Conservation (phyloP, 2,113 vertebrate species). For the Psettodes erumei region DNA sequence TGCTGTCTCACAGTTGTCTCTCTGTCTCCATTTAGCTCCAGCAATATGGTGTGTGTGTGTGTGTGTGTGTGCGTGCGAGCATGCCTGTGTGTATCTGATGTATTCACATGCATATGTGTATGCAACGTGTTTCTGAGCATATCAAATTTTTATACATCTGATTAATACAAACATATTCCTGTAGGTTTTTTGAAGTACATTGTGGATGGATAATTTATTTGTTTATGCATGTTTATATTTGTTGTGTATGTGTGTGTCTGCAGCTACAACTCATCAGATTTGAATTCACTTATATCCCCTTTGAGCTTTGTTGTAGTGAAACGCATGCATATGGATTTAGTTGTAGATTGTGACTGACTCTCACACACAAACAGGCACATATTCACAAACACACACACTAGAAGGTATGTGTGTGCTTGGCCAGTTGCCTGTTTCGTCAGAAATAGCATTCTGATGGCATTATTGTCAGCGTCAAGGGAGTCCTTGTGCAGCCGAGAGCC, state of each 20-base stretch:
- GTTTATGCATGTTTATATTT: not conserved
- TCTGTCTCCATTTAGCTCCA: constrained; percentile 71
- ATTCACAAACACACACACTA: not conserved
- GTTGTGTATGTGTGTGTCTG: constrained; percentile 8
- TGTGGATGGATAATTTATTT: constrained; percentile 2
- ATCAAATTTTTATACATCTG: not conserved
- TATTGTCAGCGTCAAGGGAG: constrained; percentile 65
- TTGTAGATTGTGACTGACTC: constrained; percentile 28
- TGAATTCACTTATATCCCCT: constrained; percentile 22
- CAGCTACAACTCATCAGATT: constrained; percentile 6
- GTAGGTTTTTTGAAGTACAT: constrained; percentile 21
- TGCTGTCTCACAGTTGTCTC: constrained; percentile 72
- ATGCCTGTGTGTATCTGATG: constrained; percentile 18
- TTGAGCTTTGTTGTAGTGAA: constrained; percentile 30
- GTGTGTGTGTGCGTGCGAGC: constrained; percentile 20
- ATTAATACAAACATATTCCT: constrained; percentile 4
- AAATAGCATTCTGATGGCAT: constrained; percentile 65
- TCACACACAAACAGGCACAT: not conserved
- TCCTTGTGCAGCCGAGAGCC: constrained; percentile 51
- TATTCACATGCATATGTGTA: constrained; percentile 29
- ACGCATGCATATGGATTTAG: constrained; percentile 45
- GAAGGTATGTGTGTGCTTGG: constrained; percentile 33
- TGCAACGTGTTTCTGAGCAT: constrained; percentile 23
- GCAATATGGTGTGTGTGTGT: constrained; percentile 59
- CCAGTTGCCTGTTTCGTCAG: constrained; percentile 45